Conservation (phyloP, 2,888 invertebrate genomes). For the Phragmatobia fuliginosa region DNA sequence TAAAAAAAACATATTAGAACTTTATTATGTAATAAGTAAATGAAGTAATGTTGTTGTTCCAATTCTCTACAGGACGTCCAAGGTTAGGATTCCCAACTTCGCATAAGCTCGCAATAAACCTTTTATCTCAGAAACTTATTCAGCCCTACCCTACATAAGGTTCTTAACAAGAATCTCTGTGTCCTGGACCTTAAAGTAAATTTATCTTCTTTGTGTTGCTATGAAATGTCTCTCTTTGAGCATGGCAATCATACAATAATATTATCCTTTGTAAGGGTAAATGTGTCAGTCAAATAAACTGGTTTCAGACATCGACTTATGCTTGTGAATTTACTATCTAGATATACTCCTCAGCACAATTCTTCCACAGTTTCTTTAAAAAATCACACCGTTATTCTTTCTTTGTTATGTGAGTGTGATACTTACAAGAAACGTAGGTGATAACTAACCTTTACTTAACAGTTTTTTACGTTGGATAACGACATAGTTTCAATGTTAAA, state of each 20-base stretch:
- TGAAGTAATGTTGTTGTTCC: too few species aligned
- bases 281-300: not conserved
- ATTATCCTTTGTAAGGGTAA: not conserved
- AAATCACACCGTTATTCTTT: not conserved
- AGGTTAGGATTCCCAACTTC: too few species aligned
- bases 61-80: too few species aligned
- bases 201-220: not conserved
- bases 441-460: not conserved
- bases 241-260: not conserved
- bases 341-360: not conserved
- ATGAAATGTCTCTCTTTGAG: not conserved
- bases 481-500: not conserved
- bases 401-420: not conserved
- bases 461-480: not conserved
- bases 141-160: too few species aligned
- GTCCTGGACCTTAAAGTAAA: too few species aligned
- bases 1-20: too few species aligned
- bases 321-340: not conserved
- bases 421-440: not conserved
- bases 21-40: too few species aligned
- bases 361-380: not conserved
- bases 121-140: too few species aligned
- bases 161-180: too few species aligned
- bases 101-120: too few species aligned
- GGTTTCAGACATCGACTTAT: not conserved